These are phyloP conservation scores for Camelus dromedarius DNA, from an alignment of 2,113 vertebrate species.

Conservation along the genomic window DNA sequence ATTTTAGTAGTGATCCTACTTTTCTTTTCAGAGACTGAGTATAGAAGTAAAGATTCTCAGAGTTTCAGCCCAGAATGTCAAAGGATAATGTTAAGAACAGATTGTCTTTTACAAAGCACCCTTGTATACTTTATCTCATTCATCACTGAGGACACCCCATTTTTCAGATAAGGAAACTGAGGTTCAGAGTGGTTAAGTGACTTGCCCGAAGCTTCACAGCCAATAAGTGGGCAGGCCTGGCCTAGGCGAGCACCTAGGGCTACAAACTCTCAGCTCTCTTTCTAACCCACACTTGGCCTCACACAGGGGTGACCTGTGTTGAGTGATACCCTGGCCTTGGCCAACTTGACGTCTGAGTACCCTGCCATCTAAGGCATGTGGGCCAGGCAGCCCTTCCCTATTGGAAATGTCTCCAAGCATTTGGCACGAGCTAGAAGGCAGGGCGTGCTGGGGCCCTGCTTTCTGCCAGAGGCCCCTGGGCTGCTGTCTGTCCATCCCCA, in stretches of 20 bases:
- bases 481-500: background rate
- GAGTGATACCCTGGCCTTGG: background rate
- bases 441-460: background rate
- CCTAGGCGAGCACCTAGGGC: background rate
- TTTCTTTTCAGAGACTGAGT: background rate
- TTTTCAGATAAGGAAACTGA: constrained; percentile 55
- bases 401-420: background rate
- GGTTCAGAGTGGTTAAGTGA: constrained; percentile 20
- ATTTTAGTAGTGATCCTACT: background rate
- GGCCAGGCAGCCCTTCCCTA: constrained; percentile 18
- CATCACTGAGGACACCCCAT: background rate
- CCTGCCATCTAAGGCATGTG: background rate
- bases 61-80: background rate
- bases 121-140: background rate
- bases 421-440: background rate
- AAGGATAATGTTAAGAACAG: background rate
- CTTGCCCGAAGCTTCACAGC: background rate
- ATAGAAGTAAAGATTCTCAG: background rate
- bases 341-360: background rate
- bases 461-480: background rate
- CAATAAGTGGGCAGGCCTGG: background rate
- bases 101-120: background rate
- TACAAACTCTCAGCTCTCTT: background rate
- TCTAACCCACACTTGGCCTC: background rate
- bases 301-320: background rate